Evolutionary conservation across 2,797 vertebrate genomes (phyloP).

Genomic region (Argya squamiceps): DNA sequence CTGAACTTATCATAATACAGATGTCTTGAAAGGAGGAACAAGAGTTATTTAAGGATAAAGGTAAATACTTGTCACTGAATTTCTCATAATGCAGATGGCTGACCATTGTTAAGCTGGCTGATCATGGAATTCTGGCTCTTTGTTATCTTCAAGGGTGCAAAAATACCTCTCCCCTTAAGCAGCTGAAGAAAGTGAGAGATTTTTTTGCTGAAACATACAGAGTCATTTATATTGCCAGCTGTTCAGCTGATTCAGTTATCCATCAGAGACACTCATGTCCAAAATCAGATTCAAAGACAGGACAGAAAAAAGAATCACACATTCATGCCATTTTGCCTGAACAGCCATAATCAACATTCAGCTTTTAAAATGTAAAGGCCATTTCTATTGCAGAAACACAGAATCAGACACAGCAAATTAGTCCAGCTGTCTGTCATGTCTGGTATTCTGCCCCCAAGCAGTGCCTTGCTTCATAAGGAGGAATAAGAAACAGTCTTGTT

Average conservation of each 20-base stretch:
- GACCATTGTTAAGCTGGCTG: neutral
- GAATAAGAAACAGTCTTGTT: neutral
- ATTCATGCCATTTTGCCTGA: neutral
- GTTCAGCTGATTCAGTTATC: neutral
- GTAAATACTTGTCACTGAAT: neutral
- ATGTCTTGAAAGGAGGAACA: neutral
- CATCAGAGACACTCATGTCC: neutral
- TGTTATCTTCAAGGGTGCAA: neutral
- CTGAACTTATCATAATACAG: neutral
- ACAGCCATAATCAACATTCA: neutral
- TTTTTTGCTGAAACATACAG: neutral
- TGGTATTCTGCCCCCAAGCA: slow-evolving; percentile 52
- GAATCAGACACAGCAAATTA: slow-evolving; percentile 21
- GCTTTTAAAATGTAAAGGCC: neutral
- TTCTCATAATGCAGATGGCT: neutral
- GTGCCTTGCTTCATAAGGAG: neutral
- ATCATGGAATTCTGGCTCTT: neutral
- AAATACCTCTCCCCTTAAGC: neutral
- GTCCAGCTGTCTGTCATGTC: slow-evolving; percentile 16
- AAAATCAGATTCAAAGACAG: neutral
- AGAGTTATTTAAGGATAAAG: neutral
- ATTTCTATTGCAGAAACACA: slow-evolving; percentile 6
- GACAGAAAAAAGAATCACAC: neutral
- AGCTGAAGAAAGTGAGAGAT: neutral
- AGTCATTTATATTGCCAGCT: neutral